phyloP scores from a whole-genome alignment of 2,888 invertebrate species.

The Myopa tessellatipennis region DNA sequence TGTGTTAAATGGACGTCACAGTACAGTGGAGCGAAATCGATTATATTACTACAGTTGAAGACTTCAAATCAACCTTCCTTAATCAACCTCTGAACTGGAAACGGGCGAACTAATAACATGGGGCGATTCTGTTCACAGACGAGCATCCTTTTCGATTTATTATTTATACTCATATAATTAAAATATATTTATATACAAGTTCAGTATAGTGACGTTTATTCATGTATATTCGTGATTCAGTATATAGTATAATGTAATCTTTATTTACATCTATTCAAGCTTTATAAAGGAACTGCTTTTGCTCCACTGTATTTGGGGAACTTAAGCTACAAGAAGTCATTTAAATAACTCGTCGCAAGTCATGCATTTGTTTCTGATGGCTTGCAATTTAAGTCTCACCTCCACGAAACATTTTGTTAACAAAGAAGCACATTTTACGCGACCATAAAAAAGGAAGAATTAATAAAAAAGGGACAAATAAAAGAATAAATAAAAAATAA shows the following conservation, averaged over 20 bases:
- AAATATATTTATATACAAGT: background rate
- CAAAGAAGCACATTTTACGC: conserved; percentile 31
- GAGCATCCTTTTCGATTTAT: background rate
- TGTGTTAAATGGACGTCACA: conserved; percentile 20
- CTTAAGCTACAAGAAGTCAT: conserved; percentile 21
- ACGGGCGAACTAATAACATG: background rate
- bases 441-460: background rate
- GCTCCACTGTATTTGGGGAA: conserved; percentile 21
- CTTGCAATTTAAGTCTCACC: conserved; percentile 30
- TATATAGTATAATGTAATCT: background rate
- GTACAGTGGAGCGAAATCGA: conserved; percentile 30
- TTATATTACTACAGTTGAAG: background rate
- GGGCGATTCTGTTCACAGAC: background rate
- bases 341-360: conserved; percentile 36
- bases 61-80: background rate
- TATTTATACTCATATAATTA: background rate
- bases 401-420: conserved; percentile 38
- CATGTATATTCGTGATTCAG: background rate
- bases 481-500: background rate
- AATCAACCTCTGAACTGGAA: background rate
- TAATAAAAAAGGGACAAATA: background rate
- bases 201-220: background rate
- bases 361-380: conserved; percentile 35
- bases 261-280: no score
- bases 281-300: background rate